Evolutionary conservation across 2,113 vertebrate species (phyloP).

Genomic region (Phalacrocorax brasilianus): DNA sequence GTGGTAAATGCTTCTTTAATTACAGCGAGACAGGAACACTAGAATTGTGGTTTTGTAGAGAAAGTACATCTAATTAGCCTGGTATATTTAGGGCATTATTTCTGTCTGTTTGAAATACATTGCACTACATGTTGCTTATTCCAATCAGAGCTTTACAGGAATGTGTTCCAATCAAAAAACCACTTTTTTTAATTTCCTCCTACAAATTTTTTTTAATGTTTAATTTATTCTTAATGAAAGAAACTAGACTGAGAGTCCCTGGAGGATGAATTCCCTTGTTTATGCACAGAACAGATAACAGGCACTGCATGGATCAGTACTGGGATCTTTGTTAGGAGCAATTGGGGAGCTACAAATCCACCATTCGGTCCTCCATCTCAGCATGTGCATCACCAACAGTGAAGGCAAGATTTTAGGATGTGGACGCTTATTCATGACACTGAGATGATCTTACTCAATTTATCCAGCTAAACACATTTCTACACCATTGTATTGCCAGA

Average conservation of each 20-base stretch:
- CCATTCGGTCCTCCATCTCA: neutral
- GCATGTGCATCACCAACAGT: neutral
- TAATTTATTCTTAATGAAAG: slow-evolving; percentile 48
- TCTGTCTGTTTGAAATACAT: slow-evolving; percentile 45
- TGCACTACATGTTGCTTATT: slow-evolving; percentile 36
- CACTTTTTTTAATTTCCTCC: neutral
- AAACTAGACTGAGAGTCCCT: neutral
- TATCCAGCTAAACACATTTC: neutral
- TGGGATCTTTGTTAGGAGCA: neutral
- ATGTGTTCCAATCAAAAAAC: slow-evolving; percentile 15
- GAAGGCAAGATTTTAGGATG: neutral
- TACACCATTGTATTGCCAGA: neutral
- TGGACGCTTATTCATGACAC: neutral
- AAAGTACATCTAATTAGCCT: slow-evolving; percentile 70
- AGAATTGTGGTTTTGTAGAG: slow-evolving; percentile 60
- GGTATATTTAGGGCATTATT: slow-evolving; percentile 58
- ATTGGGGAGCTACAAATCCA: neutral
- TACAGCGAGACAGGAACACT: slow-evolving; percentile 64
- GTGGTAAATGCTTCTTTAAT: slow-evolving; percentile 71
- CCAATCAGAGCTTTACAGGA: slow-evolving; percentile 31
- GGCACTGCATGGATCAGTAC: neutral
- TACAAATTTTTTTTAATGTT: neutral
- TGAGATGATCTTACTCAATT: neutral
- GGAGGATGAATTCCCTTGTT: slow-evolving; percentile 13
- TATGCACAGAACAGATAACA: slow-evolving; percentile 11